Conservation (phyloP, 2,888 invertebrate species). For the Leptinotarsa haldemani region DNA sequence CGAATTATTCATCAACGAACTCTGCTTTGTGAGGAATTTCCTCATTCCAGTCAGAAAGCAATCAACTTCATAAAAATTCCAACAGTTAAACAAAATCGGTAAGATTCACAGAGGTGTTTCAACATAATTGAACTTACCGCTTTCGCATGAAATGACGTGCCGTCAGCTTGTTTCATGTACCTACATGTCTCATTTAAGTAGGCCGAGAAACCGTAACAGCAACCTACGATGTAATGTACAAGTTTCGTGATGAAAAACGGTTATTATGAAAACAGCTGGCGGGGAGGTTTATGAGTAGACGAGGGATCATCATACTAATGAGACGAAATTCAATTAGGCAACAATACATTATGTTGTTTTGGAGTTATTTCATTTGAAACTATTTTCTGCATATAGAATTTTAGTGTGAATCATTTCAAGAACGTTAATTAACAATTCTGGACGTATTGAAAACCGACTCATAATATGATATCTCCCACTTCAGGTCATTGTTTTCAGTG, state of each 20-base stretch:
- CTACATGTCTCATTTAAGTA: conserved; percentile 8
- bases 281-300: conserved; percentile 1
- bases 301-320: conserved; percentile 12
- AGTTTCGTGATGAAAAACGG: conserved; percentile 8
- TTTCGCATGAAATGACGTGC: conserved; percentile 10
- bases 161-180: conserved; percentile 16
- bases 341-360: not conserved
- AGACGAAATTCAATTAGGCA: conserved; percentile 12
- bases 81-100: not conserved
- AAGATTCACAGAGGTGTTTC: not conserved
- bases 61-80: not conserved
- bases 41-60: not conserved
- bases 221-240: conserved; percentile 4
- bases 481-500: no score
- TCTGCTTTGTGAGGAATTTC: not conserved
- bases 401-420: no score
- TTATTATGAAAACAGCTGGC: conserved; percentile 2
- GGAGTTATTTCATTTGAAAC: not conserved
- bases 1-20: not conserved
- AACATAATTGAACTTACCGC: not conserved
- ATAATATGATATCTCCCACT: no score
- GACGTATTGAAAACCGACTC: no score
- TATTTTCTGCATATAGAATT: no score
- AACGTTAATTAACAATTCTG: no score
- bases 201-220: conserved; percentile 8